Evolutionary conservation across 2,888 invertebrate genomes (phyloP).

Genomic region (Drosophila cracens): DNA sequence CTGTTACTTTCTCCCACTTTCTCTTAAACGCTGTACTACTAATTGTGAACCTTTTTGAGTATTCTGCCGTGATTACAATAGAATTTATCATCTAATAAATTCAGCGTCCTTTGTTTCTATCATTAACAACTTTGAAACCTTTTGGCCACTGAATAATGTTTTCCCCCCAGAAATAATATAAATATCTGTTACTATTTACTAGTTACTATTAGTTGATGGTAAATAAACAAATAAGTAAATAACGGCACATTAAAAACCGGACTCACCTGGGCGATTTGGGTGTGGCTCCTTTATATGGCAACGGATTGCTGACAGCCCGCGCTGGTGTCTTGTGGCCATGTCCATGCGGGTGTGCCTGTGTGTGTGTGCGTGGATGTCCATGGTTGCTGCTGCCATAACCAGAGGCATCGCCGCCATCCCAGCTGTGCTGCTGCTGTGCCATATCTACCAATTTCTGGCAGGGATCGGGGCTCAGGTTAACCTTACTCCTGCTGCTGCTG

Average conservation of each 20-base stretch:
- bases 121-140: background rate
- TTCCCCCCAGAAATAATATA: background rate
- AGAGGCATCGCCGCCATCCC: conserved; percentile 70
- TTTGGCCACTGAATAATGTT: too few species aligned
- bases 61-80: background rate
- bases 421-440: conserved; percentile 78
- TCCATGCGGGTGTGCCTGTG: conserved; percentile 39
- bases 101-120: background rate
- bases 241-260: background rate
- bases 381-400: conserved; percentile 39
- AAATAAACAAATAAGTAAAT: background rate
- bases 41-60: background rate
- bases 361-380: conserved; percentile 37
- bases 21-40: background rate
- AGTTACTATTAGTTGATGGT: background rate
- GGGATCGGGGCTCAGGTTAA: conserved; percentile 5
- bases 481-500: conserved; percentile 11
- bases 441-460: conserved; percentile 38
- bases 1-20: background rate
- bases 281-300: conserved; percentile 80
- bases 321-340: conserved; percentile 65
- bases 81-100: background rate
- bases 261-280: conserved; percentile 83
- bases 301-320: conserved; percentile 76
- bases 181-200: background rate